Percentiles rank a stretch among this genome's conserved stretches.
phyloP scores from a whole-genome alignment of 1,140 invertebrate genomes.

The Dolichoris vasculosae region DNA sequence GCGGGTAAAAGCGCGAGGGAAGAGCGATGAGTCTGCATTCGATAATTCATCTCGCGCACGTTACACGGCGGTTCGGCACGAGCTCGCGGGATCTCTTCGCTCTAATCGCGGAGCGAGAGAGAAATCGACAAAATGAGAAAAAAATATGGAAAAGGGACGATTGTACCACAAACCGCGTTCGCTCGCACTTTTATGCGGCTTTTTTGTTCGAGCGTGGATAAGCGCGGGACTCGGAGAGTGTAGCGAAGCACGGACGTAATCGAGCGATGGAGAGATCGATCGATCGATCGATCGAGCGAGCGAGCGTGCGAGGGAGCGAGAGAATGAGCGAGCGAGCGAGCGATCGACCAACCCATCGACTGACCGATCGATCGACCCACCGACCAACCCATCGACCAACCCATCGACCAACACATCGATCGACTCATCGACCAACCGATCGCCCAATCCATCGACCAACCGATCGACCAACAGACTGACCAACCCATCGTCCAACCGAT shows the following conservation, averaged over 20 bases:
- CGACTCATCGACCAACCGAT: too few relatives aligned
- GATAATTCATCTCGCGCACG: constrained; percentile 15
- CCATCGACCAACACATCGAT: neutral
- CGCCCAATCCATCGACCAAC: too few relatives aligned
- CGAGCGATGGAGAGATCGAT: neutral
- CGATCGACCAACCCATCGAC: too few relatives aligned
- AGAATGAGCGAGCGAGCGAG: too few relatives aligned
- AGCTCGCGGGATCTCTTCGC: neutral
- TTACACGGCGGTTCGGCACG: neutral
- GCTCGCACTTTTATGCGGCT: neutral
- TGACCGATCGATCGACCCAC: neutral
- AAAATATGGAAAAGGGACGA: too few relatives aligned
- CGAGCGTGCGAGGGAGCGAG: neutral
- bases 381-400: too few relatives aligned
- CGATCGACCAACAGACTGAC: too few relatives aligned
- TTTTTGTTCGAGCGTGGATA: neutral
- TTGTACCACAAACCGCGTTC: neutral
- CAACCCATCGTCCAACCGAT: too few relatives aligned
- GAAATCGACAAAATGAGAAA: too few relatives aligned
- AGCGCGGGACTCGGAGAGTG: neutral
- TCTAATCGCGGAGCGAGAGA: neutral
- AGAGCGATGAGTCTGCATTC: neutral
- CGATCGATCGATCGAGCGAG: neutral
- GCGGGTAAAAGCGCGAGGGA: neutral
- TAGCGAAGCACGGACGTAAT: neutral